Conservation (phyloP, 2,113 vertebrate species). For the Spilogale gracilis region DNA sequence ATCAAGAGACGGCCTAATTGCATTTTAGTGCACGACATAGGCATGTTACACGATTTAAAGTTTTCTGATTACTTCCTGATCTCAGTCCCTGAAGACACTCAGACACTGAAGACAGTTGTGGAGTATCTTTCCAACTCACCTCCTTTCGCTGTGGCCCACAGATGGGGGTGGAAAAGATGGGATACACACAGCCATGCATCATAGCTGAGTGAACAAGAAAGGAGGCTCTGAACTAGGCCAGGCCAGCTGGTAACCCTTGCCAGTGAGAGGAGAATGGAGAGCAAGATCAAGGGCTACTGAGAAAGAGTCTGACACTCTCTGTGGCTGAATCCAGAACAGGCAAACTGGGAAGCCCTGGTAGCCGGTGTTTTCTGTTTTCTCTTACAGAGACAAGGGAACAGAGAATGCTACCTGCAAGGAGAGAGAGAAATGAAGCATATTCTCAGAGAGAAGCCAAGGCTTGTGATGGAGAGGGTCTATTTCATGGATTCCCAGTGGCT, state of each 20-base stretch:
- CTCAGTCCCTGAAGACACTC: not conserved
- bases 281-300: not conserved
- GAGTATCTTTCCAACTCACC: not conserved
- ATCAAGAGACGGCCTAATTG: not conserved
- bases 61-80: slow-evolving; percentile 5
- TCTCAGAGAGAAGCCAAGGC: not conserved
- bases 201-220: not conserved
- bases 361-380: not conserved
- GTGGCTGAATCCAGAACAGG: not conserved
- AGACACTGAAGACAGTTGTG: not conserved
- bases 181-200: too few relatives aligned
- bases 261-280: not conserved
- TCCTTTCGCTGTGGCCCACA: not conserved
- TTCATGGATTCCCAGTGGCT: not conserved
- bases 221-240: not conserved
- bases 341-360: not conserved
- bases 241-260: not conserved
- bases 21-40: not conserved
- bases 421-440: not conserved
- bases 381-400: not conserved
- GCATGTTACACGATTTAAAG: not conserved
- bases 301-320: not conserved
- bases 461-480: not conserved
- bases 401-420: not conserved
- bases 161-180: not conserved